Evolutionary conservation across 2,888 invertebrate species (phyloP), one percentile per base, ranked within the genome.

Genomic region (Reticulitermes lucifugus): DNA sequence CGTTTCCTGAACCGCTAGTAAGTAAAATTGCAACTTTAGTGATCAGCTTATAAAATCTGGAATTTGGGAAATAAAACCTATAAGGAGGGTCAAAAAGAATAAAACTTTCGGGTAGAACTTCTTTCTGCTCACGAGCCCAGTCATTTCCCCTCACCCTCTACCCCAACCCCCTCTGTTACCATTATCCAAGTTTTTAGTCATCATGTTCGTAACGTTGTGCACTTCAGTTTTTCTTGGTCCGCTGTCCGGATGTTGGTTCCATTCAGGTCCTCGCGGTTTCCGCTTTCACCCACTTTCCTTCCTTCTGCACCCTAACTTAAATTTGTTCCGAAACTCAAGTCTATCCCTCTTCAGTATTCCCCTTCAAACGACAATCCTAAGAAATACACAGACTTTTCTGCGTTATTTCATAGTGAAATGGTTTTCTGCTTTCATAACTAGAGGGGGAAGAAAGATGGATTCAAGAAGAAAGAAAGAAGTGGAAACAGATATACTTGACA

Each of bases 341-440:
- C 22, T 75, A 18, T 43, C 35, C 21, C 43, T 21, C 35, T 35
- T 18, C 22, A 70, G 41, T 18, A 18, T n/a, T 46, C 22, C 12
- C 18, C 14, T 21, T 10, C 21, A 77, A 46, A 77, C 77, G 77
- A 77, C 77, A 77, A 46, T 77, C 77, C 46, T 10, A 77, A 46
- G 51, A 46, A 51, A 46, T 77, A 46, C 77, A 77, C n/a, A 77
- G 25, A 73, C n/a, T 77, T 77, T 46, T 77, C 25, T 77, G 46
- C 77, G 77, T 77, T 77, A 77, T 77, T 77, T 65, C 65, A 25
- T 51, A 77, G n/a, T 77, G 77, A 77, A 77, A 77, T n/a, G 46
- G n/a, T 77, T 75, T 51, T 77, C 41, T 46, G n/a, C 46, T n/a
- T 77, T 77, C 46, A n/a, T 46, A 77, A 77, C n/a, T 35, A 41